These are phyloP conservation scores for Aphyosemion australe DNA, from an alignment of 2,113 vertebrate genomes.

Conservation along the genomic window DNA sequence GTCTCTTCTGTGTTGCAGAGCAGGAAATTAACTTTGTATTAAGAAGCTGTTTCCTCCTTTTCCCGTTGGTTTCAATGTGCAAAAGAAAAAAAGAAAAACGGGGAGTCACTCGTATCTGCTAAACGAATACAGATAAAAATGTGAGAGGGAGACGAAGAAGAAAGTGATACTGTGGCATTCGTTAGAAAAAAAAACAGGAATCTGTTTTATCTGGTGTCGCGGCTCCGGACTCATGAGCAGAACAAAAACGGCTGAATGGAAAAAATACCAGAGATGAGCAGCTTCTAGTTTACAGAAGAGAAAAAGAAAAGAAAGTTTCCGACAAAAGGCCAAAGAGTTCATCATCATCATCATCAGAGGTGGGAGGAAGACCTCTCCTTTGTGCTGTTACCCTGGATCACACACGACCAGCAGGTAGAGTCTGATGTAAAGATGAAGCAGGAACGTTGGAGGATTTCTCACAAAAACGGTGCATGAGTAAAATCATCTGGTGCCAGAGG, in stretches of 20 bases:
- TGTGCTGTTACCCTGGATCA: neutral
- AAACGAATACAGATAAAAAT: too few relatives aligned
- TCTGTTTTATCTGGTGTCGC: neutral
- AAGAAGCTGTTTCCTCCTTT: conserved; percentile 1
- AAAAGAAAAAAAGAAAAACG: neutral
- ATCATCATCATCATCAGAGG: neutral
- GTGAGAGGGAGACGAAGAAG: too few relatives aligned
- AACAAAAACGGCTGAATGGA: neutral
- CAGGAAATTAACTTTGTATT: conserved; percentile 49
- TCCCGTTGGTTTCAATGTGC: conserved; percentile 4
- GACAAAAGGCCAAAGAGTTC: neutral
- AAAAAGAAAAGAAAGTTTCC: neutral
- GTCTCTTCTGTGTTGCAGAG: conserved; percentile 22
- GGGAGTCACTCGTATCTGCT: too few relatives aligned
- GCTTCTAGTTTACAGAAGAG: neutral
- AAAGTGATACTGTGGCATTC: too few relatives aligned
- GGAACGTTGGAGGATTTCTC: too few relatives aligned
- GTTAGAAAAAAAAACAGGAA: too few relatives aligned
- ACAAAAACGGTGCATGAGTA: neutral
- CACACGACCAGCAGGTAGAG: neutral
- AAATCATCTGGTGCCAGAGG: neutral
- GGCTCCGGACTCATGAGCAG: neutral
- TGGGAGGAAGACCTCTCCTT: neutral
- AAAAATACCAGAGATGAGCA: neutral
- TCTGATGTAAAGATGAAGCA: neutral